Evolutionary conservation across 2,113 vertebrate genomes (phyloP).

Genomic region (Micromys minutus): DNA sequence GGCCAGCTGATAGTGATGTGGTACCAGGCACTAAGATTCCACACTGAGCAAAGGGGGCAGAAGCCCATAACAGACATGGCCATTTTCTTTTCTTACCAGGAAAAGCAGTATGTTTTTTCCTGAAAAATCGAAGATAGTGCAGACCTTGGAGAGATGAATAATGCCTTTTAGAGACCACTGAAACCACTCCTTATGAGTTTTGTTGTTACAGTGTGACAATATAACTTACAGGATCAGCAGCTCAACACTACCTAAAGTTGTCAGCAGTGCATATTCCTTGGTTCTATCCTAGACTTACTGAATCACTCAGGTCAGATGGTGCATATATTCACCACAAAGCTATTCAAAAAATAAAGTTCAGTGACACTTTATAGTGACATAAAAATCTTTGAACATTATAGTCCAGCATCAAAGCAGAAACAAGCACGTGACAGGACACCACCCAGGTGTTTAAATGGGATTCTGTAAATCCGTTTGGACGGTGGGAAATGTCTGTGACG

Average conservation of each 20-base stretch:
- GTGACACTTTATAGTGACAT: background rate
- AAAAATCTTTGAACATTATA: background rate
- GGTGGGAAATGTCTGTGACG: background rate
- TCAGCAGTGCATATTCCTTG: background rate
- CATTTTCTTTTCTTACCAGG: background rate
- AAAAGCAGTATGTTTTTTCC: background rate
- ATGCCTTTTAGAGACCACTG: background rate
- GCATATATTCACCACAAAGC: background rate
- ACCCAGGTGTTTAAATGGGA: background rate
- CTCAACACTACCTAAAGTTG: background rate
- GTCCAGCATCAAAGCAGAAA: background rate
- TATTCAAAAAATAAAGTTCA: background rate
- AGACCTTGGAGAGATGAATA: background rate
- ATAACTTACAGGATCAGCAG: background rate
- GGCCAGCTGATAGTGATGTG: slow-evolving; percentile 35
- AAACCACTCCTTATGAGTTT: background rate
- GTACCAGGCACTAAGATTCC: slow-evolving; percentile 64
- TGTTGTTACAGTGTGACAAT: background rate
- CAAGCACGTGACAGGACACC: background rate
- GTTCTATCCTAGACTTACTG: background rate
- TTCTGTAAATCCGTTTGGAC: background rate
- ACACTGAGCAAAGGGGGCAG: background rate
- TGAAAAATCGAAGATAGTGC: background rate
- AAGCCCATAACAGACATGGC: background rate
- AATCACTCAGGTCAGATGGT: background rate